Evolutionary conservation across 2,113 vertebrate species (phyloP), one percentile per base, ranked within the genome.

Genomic region (Myotis brandtii): DNA sequence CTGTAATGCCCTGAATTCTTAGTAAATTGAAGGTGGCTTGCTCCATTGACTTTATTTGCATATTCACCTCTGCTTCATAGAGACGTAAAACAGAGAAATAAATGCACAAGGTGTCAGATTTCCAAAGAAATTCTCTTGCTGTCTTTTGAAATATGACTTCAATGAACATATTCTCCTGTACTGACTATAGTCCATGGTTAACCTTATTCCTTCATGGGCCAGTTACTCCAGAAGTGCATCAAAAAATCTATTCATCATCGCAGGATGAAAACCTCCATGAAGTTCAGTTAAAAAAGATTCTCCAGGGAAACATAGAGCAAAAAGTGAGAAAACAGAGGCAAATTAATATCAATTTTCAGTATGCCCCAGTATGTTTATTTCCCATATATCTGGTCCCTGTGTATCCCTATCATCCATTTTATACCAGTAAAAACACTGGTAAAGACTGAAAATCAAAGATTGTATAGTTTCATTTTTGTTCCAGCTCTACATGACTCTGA

Each of bases 391-490:
- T 54, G 37, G 21, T 32, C 76, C 12, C 9, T 90, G 2, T 34
- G 3, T 96, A 94, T 92, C 10, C 86, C 5, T 32, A 10, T 16
- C 14, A 52, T 94, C 72, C 3, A 0, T 73, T 86, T 16, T 62
- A 89, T 93, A 46, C 46, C 10, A 46, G 46, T 46, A 50, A 46
- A 16, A 85, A 48, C 40, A 86, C 21, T 67, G 40, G 50, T 66
- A 14, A 86, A 75, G 40, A 62, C 1, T 89, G 56, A 40, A 76
- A 83, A 52, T 80, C 4, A 52, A 95, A 66, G 1, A 43, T 18
- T 95, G 46, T n/a, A 37, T 97, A 77, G 59, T 3, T 43, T 76
- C 16, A 59, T 75, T 72, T 72, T 95, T 95, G n/a, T 54, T 50
- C 93, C 77, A 73, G 23, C 7, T 66, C 69, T 93, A 40, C 12